A percentile compares a stretch with the other conserved stretches of the same genome.
Evolutionary conservation across 2,888 invertebrate species (phyloP).

Genomic region (Mallateleia sp.): DNA sequence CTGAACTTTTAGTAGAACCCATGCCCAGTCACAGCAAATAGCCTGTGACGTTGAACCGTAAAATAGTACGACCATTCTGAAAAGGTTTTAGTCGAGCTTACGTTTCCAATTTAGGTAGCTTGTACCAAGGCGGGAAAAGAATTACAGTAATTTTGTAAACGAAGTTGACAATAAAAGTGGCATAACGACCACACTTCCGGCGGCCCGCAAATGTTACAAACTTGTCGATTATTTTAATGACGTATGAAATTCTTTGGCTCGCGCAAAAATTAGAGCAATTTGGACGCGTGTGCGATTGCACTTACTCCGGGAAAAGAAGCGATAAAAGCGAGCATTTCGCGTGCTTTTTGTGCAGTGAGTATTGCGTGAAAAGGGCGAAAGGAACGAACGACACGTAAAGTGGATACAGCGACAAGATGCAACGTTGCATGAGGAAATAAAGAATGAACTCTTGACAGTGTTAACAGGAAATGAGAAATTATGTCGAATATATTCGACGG

Average conservation of each 20-base stretch:
- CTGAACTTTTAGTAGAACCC: slow-evolving; percentile 42
- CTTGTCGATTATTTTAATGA: slow-evolving; percentile 28
- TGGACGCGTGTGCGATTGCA: not conserved
- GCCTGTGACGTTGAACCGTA: slow-evolving; percentile 70
- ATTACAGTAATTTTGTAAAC: slow-evolving; percentile 57
- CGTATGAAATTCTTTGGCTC: slow-evolving; percentile 12
- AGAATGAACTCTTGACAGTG: not conserved
- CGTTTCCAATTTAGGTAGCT: slow-evolving; percentile 61
- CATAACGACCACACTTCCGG: not conserved
- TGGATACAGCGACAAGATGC: not conserved
- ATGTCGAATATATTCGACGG: not conserved
- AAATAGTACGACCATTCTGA: slow-evolving; percentile 66
- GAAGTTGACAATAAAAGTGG: slow-evolving; percentile 44
- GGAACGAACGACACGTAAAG: not conserved
- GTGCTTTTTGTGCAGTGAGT: not conserved
- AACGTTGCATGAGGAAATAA: not conserved
- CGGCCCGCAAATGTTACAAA: slow-evolving; percentile 24
- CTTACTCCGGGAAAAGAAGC: not conserved
- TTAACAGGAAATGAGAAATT: slow-evolving; percentile 4
- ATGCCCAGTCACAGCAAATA: slow-evolving; percentile 52
- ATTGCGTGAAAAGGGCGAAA: not conserved
- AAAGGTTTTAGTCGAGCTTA: slow-evolving; percentile 71
- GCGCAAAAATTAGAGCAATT: not conserved
- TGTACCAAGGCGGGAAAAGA: slow-evolving; percentile 40
- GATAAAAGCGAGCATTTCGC: not conserved